Conservation (phyloP, 2,888 invertebrate species). For the Pseudoips prasinana region DNA sequence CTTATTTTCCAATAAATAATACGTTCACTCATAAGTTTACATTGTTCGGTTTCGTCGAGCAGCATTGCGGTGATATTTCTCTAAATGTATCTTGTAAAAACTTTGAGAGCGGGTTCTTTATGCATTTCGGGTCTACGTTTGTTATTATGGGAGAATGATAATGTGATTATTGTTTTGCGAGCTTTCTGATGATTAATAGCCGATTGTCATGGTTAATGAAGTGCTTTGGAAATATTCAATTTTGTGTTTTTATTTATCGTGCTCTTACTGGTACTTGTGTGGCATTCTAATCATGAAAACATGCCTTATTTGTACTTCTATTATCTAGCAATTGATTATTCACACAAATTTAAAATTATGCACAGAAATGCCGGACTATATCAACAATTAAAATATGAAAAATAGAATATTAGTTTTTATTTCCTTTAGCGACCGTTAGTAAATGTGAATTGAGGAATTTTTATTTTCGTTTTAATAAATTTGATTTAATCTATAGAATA, state of each 20-base stretch:
- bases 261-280: constrained; percentile 11
- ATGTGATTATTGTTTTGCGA: constrained; percentile 81
- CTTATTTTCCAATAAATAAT: constrained; percentile 75
- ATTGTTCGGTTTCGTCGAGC: constrained; percentile 72
- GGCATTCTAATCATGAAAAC: constrained; percentile 12
- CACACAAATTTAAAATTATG: no score
- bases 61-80: constrained; percentile 69
- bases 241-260: constrained; percentile 46
- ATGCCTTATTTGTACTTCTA: no score
- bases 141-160: constrained; percentile 80
- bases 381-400: no score
- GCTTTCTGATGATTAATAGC: constrained; percentile 71
- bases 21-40: constrained; percentile 75
- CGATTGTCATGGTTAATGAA: constrained; percentile 76
- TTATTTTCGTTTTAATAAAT: no score
- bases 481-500: no score
- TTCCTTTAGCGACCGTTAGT: no score
- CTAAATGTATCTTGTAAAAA: constrained; percentile 63
- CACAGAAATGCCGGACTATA: no score
- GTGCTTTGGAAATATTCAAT: constrained; percentile 59
- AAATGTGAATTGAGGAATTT: no score
- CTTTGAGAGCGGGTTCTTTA: constrained; percentile 72
- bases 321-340: no score
- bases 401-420: no score
- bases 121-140: constrained; percentile 73